Conservation (phyloP, 1,140 invertebrate species). For the Zaprionus ornatus region DNA sequence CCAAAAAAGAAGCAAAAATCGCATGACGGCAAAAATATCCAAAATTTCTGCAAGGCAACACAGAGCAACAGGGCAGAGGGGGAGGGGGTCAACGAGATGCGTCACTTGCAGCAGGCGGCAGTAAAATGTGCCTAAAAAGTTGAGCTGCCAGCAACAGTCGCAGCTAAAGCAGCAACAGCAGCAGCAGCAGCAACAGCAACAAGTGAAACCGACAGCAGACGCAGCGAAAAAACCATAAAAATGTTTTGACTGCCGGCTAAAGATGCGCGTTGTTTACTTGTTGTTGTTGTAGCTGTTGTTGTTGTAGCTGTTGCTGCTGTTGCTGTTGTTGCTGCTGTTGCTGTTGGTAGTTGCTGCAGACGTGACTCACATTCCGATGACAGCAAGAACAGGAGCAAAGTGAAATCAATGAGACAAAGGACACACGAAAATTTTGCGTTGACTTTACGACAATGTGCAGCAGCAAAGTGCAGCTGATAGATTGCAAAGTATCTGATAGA, state of each 20-base stretch:
- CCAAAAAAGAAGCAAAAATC: conserved; percentile 36
- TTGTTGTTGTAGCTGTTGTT: neutral
- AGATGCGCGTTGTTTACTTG: conserved; percentile 38
- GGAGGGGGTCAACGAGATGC: conserved; percentile 49
- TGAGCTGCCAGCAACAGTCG: conserved; percentile 37
- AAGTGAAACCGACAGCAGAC: conserved; percentile 61
- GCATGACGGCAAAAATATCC: conserved; percentile 69
- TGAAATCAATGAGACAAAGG: conserved; percentile 30
- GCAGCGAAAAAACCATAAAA: conserved; percentile 66
- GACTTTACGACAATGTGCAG: conserved; percentile 17
- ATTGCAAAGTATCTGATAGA: conserved; percentile 7
- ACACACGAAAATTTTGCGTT: conserved; percentile 1
- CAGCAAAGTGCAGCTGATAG: conserved; percentile 17
- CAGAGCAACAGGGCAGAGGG: conserved; percentile 22
- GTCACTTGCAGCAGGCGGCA: conserved; percentile 63
- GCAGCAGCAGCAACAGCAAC: conserved; percentile 49
- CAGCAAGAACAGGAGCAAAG: conserved; percentile 30
- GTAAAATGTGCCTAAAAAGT: conserved; percentile 63
- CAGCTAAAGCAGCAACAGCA: conserved; percentile 11
- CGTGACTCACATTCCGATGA: conserved; percentile 48
- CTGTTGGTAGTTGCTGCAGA: conserved; percentile 33
- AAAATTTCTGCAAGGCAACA: conserved; percentile 66
- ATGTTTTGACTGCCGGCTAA: conserved; percentile 72
- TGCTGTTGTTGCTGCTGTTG: conserved; percentile 45
- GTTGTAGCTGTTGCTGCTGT: conserved; percentile 51